Base-by-base conservation (phyloP, 2,113 vertebrate genomes). In the Seriola rivoliana region DNA sequence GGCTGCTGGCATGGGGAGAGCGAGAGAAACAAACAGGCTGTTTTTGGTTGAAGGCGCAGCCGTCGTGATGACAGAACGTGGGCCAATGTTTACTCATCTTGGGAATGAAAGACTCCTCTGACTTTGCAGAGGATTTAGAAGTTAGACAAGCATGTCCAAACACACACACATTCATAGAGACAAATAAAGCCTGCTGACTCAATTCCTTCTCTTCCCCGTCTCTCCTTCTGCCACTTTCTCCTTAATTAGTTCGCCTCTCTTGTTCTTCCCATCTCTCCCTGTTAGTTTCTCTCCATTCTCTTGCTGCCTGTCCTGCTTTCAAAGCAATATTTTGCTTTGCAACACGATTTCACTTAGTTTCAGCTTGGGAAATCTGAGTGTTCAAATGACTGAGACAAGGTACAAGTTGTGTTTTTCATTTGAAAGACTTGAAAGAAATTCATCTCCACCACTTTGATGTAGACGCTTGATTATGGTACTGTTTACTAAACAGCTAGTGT, bases 121-220 rank as follows among this genome's bases (percentile, higher is more conserved):
- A 85, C 84, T 86, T 85, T 89, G 80, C 73, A 13, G 58, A 79
- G 89, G 91, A 87, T 85, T 92, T 80, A 65, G 60, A 80, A 89
- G 73, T 85, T 78, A 86, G 69, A 83, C 69, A 85, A 84, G 42
- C 78, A 65, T 84, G 63, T 75, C 82, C 75, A 76, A 32, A 73
- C 66, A 69, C 54, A 78, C 73, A 55, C 46, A 5, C 55, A 16
- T 63, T 25, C 55, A 4, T 36, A 64, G 50, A 67, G 59, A 75
- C 58, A 84, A 77, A 84, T 71, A 85, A 78, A 78, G 50, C 19
- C 25, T 48, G 50, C 65, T 60, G 50, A 81, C 62, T 80, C 13
- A 63, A 36, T 69, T 84, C 68, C n/a, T 73, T 83, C 67, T 83
- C 69, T 59, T 71, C 29, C 48, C 40, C 2, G 66, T 78, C 87